Evolutionary conservation across 2,888 invertebrate genomes (phyloP).

Genomic region (Campoletis raptor): DNA sequence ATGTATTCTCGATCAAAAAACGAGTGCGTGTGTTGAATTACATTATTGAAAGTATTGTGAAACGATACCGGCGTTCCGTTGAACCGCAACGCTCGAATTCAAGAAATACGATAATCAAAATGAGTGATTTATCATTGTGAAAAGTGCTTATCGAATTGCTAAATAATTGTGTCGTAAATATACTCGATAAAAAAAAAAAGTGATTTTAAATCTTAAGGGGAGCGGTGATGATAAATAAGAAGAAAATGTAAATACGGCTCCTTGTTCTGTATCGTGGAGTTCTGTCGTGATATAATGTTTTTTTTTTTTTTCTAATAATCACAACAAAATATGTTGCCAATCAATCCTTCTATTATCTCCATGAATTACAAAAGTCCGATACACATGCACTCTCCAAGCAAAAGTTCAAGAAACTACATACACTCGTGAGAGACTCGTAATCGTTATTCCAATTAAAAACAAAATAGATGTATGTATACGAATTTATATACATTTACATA

Average conservation of each 20-base stretch:
- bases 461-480: not conserved
- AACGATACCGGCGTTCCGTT: conserved; percentile 25
- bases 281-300: not conserved
- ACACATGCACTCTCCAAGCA: conserved; percentile 35
- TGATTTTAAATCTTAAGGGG: not conserved
- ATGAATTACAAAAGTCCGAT: conserved; percentile 57
- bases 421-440: conserved; percentile 28
- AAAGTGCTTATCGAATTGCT: conserved; percentile 41
- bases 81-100: conserved; percentile 23
- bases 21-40: not conserved
- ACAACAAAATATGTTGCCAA: conserved; percentile 30
- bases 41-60: not conserved
- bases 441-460: conserved; percentile 50
- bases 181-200: conserved; percentile 15
- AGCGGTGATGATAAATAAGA: not conserved
- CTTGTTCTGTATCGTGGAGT: not conserved
- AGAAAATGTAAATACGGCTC: not conserved
- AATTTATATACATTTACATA: conserved; percentile 45
- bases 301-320: not conserved
- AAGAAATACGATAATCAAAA: conserved; percentile 16
- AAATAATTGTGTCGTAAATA: conserved; percentile 16
- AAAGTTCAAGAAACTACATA: conserved; percentile 15
- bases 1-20: conserved; percentile 16
- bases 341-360: conserved; percentile 43
- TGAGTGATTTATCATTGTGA: conserved; percentile 39